Conservation (phyloP, 2,113 vertebrate genomes). For the Eulemur macaco region DNA sequence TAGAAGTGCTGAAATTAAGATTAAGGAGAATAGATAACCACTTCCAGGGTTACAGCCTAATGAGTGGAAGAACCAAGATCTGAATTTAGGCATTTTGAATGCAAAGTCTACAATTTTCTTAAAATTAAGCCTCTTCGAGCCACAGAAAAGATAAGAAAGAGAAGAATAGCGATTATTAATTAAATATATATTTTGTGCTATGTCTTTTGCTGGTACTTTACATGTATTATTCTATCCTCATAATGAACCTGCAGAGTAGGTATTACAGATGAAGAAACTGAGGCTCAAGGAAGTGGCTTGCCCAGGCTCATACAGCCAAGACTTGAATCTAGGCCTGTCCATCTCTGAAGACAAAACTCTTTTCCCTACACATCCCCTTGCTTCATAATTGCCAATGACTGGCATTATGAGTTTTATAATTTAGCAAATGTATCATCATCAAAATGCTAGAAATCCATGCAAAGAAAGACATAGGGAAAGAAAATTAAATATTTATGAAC, state of each 20-base stretch:
- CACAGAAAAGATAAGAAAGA: slow-evolving; percentile 29
- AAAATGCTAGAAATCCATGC: not conserved
- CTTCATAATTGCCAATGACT: not conserved
- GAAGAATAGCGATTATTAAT: not conserved
- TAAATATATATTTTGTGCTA: not conserved
- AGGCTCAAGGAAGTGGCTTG: not conserved
- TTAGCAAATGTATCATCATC: not conserved
- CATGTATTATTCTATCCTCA: not conserved
- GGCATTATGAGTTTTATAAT: not conserved
- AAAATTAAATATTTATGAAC: not conserved
- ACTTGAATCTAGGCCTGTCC: not conserved
- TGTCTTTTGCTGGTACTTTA: not conserved
- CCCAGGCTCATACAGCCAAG: not conserved
- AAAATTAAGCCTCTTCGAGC: not conserved
- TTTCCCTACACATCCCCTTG: not conserved
- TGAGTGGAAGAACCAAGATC: not conserved
- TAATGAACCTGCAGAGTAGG: not conserved
- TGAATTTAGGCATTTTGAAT: not conserved
- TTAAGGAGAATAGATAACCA: not conserved
- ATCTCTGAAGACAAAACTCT: not conserved
- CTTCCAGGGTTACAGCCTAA: not conserved
- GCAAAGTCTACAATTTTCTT: not conserved
- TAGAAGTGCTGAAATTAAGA: not conserved
- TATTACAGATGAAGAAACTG: not conserved
- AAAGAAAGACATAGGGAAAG: not conserved